phyloP scores from a whole-genome alignment of 2,113 vertebrate species.

The Nesoenas mayeri region DNA sequence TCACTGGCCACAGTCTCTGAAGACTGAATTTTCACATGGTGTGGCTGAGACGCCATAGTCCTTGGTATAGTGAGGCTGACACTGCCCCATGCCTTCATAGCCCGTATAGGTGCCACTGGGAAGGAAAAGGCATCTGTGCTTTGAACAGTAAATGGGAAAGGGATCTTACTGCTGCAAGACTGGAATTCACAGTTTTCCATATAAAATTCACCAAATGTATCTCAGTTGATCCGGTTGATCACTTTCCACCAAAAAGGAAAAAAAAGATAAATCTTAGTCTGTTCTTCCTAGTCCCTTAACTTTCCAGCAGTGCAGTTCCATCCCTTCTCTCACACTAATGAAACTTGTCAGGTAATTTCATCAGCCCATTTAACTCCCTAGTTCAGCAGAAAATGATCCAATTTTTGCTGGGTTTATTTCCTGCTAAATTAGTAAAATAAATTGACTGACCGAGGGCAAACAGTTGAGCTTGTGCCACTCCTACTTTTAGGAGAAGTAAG shows the following conservation, averaged over 20 bases:
- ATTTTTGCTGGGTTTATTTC: slow-evolving; percentile 10
- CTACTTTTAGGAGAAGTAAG: not conserved
- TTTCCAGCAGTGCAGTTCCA: not conserved
- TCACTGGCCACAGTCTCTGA: not conserved
- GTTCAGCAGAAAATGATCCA: slow-evolving; percentile 10
- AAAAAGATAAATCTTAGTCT: not conserved
- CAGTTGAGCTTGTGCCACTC: not conserved
- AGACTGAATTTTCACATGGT: not conserved
- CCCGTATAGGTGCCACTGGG: not conserved
- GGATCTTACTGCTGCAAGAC: not conserved
- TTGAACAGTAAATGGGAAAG: not conserved
- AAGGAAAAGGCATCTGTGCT: not conserved
- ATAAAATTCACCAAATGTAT: not conserved
- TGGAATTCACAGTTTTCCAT: not conserved
- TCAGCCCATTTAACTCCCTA: not conserved
- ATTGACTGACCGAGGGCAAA: not conserved
- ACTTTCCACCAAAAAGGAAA: not conserved
- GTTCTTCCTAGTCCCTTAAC: not conserved
- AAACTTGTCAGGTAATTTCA: slow-evolving; percentile 42
- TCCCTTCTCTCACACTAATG: not conserved
- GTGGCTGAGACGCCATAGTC: not conserved
- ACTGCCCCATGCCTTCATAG: not conserved
- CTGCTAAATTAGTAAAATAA: slow-evolving; percentile 17
- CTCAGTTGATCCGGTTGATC: not conserved
- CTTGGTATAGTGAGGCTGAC: fast-evolving